phyloP scores from a whole-genome alignment of 2,797 vertebrate genomes.

The Chromobotia macracanthus region DNA sequence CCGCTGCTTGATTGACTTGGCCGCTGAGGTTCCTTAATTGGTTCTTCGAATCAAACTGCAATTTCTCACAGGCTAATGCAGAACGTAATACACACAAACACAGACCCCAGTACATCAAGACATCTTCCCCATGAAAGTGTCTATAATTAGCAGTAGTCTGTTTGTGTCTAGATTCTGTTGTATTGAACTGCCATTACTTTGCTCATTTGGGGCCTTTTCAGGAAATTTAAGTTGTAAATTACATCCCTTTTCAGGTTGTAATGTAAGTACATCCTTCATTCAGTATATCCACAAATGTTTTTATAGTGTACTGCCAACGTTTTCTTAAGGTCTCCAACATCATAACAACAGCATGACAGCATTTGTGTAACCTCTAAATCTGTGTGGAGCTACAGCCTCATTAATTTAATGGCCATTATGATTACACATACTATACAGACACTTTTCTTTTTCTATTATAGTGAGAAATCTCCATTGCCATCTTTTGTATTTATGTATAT shows the following conservation, averaged over 20 bases:
- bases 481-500: no score
- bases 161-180: constrained; percentile 26
- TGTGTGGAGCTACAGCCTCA: constrained; percentile 68
- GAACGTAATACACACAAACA: constrained; percentile 9
- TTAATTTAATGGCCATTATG: constrained; percentile 63
- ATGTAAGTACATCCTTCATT: constrained; percentile 51
- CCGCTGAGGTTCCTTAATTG: constrained; percentile 71
- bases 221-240: constrained; percentile 56
- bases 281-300: constrained; percentile 54
- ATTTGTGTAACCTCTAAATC: constrained; percentile 62
- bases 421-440: constrained; percentile 8
- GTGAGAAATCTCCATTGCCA: background rate
- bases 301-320: constrained; percentile 51
- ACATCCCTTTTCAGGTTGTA: no score
- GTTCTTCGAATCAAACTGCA: constrained; percentile 71
- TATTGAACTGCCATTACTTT: constrained; percentile 52
- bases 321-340: constrained; percentile 57
- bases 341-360: constrained; percentile 47
- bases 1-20: no score
- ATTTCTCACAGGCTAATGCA: constrained; percentile 66
- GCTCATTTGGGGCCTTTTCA: constrained; percentile 56
- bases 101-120: constrained; percentile 44
- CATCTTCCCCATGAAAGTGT: constrained; percentile 41
- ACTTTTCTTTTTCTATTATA: no score
- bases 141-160: constrained; percentile 47